Conservation (phyloP, 2,888 invertebrate genomes). For the Hyppa rectilinea region DNA sequence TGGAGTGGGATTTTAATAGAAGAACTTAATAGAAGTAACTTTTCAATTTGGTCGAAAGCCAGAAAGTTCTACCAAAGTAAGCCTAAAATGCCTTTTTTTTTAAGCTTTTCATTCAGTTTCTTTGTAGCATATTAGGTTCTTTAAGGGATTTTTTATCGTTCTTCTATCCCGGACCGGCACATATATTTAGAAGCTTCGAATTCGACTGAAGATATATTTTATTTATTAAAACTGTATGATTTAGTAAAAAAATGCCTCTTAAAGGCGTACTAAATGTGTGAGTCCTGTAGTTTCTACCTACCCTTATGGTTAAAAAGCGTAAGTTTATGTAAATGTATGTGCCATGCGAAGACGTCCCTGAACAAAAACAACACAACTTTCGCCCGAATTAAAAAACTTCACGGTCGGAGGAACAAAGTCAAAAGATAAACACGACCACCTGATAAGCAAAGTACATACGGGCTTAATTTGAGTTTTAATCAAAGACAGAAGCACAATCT, state of each 20-base stretch:
- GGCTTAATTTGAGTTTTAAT: slow-evolving; percentile 32
- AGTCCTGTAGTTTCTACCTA: background rate
- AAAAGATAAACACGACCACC: background rate
- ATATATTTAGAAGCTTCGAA: background rate
- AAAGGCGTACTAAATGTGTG: background rate
- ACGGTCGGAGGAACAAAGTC: background rate
- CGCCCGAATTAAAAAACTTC: background rate
- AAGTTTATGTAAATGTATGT: too few relatives aligned
- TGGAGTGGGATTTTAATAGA: slow-evolving; percentile 42
- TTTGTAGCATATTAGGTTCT: slow-evolving; percentile 36
- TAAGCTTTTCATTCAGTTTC: slow-evolving; percentile 52
- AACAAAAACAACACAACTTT: background rate
- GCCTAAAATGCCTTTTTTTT: slow-evolving; percentile 37
- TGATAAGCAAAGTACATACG: background rate
- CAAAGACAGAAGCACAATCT: slow-evolving; percentile 37
- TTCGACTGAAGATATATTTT: background rate
- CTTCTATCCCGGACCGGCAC: background rate
- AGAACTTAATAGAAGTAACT: too few relatives aligned
- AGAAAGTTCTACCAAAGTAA: slow-evolving; percentile 30
- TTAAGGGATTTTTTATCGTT: slow-evolving; percentile 25
- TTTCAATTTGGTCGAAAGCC: slow-evolving; percentile 49
- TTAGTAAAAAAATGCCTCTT: background rate
- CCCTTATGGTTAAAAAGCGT: too few relatives aligned
- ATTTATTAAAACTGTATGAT: too few relatives aligned
- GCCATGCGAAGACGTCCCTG: too few relatives aligned